phyloP scores from a whole-genome alignment of 2,888 invertebrate genomes.

The Sphaerophoria rueppellii region DNA sequence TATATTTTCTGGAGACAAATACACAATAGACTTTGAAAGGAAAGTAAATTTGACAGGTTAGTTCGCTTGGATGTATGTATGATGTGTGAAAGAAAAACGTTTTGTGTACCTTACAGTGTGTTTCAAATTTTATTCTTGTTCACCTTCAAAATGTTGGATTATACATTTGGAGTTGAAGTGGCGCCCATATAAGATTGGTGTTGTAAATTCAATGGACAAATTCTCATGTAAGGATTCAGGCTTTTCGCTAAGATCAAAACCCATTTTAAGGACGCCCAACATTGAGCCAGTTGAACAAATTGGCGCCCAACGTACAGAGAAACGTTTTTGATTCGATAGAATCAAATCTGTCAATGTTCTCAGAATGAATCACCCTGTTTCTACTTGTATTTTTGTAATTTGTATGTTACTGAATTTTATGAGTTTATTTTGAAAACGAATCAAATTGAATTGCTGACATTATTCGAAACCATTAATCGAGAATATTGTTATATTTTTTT shows the following conservation, averaged over 20 bases:
- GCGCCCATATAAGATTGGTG: too few species aligned
- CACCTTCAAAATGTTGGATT: neutral
- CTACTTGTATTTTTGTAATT: constrained; percentile 6
- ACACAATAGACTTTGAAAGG: constrained; percentile 9
- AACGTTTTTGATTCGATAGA: neutral
- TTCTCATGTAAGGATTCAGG: too few species aligned
- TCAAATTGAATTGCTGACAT: constrained; percentile 40
- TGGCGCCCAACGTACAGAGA: neutral
- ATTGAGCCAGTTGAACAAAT: too few species aligned
- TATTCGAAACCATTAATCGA: constrained; percentile 45
- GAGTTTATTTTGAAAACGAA: constrained; percentile 49
- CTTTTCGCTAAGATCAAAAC: too few species aligned
- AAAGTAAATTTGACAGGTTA: constrained; percentile 6
- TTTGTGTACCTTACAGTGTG: neutral
- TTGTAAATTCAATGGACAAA: too few species aligned
- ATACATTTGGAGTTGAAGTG: too few species aligned
- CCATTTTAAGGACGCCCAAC: too few species aligned
- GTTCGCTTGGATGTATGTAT: neutral
- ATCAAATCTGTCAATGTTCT: too few species aligned
- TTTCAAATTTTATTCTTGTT: neutral
- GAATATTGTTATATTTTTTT: constrained; percentile 23
- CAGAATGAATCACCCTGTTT: constrained; percentile 1
- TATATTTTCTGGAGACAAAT: constrained; percentile 11
- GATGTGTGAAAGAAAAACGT: neutral
- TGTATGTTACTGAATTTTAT: constrained; percentile 50